These are phyloP conservation scores for Eristalinus sepulchralis DNA, from an alignment of 2,888 invertebrate species.

Conservation along the genomic window DNA sequence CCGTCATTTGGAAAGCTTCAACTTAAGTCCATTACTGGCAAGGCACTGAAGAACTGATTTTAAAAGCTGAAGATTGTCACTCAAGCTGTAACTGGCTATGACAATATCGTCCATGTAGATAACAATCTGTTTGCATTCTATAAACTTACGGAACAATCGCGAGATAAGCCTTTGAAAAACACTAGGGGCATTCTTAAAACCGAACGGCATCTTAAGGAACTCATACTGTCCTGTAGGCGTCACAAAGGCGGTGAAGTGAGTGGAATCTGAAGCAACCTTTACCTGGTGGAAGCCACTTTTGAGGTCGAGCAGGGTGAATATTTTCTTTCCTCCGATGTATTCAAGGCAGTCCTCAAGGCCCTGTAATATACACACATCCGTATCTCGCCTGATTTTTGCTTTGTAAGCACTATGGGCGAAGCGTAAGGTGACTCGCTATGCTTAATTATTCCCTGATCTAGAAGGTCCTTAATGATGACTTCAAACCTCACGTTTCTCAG, in stretches of 20 bases:
- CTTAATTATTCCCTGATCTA: conserved; percentile 41
- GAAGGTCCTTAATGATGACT: conserved; percentile 48
- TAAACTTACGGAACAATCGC: conserved; percentile 19
- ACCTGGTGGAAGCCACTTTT: conserved; percentile 72
- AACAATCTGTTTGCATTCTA: conserved; percentile 19
- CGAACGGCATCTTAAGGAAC: conserved; percentile 66
- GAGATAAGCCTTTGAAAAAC: conserved; percentile 59
- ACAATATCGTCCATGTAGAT: conserved; percentile 50
- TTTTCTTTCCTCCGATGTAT: conserved; percentile 51
- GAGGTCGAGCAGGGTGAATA: conserved; percentile 66
- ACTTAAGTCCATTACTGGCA: neutral
- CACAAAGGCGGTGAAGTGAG: conserved; percentile 70
- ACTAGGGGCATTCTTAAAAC: conserved; percentile 51
- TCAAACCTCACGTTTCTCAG: neutral
- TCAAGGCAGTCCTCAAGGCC: conserved; percentile 49
- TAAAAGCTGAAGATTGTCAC: conserved; percentile 25
- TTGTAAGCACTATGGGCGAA: conserved; percentile 41
- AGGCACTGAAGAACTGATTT: conserved; percentile 12
- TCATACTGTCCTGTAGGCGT: conserved; percentile 72
- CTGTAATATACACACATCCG: conserved; percentile 36
- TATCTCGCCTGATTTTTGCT: conserved; percentile 35
- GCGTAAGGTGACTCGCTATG: conserved; percentile 56
- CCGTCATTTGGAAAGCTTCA: neutral
- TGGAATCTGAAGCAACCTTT: conserved; percentile 59
- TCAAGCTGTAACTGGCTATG: conserved; percentile 18